These are phyloP conservation scores for Thamnophis sirtalis DNA, from an alignment of 2,113 vertebrate species.

Conservation along the genomic window DNA sequence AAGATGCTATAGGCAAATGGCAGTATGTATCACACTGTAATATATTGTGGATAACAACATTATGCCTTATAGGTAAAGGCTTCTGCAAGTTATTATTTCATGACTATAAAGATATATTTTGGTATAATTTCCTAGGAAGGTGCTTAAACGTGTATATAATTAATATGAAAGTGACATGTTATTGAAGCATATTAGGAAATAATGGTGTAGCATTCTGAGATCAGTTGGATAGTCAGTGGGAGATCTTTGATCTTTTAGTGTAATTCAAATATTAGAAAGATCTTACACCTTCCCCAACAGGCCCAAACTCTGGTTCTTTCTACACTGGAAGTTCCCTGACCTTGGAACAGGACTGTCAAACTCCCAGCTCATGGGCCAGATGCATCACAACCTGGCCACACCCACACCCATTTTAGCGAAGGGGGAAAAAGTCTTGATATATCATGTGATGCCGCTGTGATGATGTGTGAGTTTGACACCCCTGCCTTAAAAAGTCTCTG, in stretches of 20 bases:
- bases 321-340: not conserved
- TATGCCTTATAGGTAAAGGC: not conserved
- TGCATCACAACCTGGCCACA: too few relatives aligned
- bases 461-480: too few relatives aligned
- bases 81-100: not conserved
- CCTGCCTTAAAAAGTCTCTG: not conserved
- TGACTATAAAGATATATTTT: not conserved
- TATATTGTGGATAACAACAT: not conserved
- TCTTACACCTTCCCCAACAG: not conserved
- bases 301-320: not conserved
- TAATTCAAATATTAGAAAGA: not conserved
- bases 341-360: not conserved
- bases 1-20: not conserved
- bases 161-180: not conserved
- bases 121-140: not conserved
- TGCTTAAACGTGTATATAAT: not conserved
- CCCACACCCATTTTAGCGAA: too few relatives aligned
- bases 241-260: not conserved
- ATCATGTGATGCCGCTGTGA: rapidly evolving
- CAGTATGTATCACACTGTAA: not conserved
- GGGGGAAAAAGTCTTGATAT: too few relatives aligned
- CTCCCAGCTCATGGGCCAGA: too few relatives aligned
- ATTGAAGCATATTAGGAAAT: not conserved
- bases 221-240: not conserved
- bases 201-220: not conserved